Percentiles rank a stretch among this genome's conserved stretches.
Conservation (phyloP, 2,888 invertebrate species). For the Andrena minutula region DNA sequence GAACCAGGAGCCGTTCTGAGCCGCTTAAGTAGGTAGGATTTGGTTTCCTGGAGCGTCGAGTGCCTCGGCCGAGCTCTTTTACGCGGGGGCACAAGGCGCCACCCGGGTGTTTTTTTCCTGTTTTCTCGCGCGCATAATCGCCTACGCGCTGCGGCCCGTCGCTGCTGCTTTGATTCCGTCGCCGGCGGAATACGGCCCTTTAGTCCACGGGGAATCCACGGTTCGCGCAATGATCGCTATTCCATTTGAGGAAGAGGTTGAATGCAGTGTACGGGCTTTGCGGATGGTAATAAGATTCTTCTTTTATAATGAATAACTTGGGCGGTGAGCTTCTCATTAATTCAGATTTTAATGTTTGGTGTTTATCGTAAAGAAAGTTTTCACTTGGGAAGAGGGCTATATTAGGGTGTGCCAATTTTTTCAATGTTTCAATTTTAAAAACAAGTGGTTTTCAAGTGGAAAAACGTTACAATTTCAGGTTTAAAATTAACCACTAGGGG, state of each 20-base stretch:
- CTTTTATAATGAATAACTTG: background rate
- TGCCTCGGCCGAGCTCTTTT: conserved; percentile 42
- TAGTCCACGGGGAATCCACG: background rate
- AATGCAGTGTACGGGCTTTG: background rate
- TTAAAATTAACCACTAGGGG: too few species aligned
- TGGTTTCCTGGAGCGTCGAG: conserved; percentile 64
- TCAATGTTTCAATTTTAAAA: too few species aligned
- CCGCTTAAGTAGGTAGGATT: conserved; percentile 75
- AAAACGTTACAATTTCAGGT: too few species aligned
- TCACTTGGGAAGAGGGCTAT: too few species aligned
- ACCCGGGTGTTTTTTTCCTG: conserved; percentile 62
- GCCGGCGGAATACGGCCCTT: too few species aligned
- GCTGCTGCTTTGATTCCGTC: conserved; percentile 4
- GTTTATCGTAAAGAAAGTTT: too few species aligned
- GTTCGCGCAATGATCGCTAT: background rate
- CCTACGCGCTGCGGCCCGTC: background rate
- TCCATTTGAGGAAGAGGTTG: background rate
- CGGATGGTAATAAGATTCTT: background rate
- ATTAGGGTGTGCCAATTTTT: too few species aligned
- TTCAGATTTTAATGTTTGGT: too few species aligned
- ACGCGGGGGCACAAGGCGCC: conserved; percentile 61
- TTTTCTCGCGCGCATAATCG: conserved; percentile 42
- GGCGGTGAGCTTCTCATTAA: too few species aligned
- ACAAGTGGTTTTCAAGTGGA: too few species aligned
- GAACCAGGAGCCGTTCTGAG: conserved; percentile 68